These are phyloP conservation scores for Astropecten irregularis DNA, from an alignment of 53 echinoderm and acorn worm genomes.

Conservation along the genomic window DNA sequence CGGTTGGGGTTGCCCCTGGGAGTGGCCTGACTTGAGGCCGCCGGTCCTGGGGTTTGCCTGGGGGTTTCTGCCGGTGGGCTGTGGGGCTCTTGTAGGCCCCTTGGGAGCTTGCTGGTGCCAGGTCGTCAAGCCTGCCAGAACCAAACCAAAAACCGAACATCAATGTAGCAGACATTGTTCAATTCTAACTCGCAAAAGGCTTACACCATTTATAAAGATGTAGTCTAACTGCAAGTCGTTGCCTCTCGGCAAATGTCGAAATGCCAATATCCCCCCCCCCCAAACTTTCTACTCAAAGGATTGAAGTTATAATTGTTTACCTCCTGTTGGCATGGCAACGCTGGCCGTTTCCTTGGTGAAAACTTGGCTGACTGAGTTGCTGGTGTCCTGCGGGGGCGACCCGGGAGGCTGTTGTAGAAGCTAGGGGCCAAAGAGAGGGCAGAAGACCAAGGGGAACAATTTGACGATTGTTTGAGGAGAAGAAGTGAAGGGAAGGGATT, in stretches of 20 bases:
- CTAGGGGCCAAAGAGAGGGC: background rate
- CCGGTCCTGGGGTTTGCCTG: background rate
- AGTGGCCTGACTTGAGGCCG: conserved; percentile 21
- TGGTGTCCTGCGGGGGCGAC: background rate
- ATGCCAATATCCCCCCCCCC: background rate
- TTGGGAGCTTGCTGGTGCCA: conserved; percentile 22
- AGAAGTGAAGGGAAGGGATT: background rate
- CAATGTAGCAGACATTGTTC: no score
- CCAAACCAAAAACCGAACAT: background rate
- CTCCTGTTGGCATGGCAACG: background rate
- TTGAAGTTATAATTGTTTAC: no score
- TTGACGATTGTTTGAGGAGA: background rate
- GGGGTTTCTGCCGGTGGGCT: background rate
- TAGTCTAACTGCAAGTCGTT: background rate
- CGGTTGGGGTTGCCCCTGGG: background rate
- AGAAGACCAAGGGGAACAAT: background rate
- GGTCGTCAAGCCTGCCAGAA: conserved; percentile 8
- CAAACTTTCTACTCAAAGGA: no score
- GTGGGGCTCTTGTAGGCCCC: background rate
- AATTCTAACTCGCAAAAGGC: no score
- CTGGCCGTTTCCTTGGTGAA: conserved; percentile 40
- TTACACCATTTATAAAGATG: background rate
- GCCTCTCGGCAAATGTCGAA: background rate
- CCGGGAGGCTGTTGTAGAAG: background rate
- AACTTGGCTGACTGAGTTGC: background rate